These are phyloP conservation scores for Tubiluchus corallicola DNA, from an alignment of 2,888 invertebrate genomes.

Conservation along the genomic window DNA sequence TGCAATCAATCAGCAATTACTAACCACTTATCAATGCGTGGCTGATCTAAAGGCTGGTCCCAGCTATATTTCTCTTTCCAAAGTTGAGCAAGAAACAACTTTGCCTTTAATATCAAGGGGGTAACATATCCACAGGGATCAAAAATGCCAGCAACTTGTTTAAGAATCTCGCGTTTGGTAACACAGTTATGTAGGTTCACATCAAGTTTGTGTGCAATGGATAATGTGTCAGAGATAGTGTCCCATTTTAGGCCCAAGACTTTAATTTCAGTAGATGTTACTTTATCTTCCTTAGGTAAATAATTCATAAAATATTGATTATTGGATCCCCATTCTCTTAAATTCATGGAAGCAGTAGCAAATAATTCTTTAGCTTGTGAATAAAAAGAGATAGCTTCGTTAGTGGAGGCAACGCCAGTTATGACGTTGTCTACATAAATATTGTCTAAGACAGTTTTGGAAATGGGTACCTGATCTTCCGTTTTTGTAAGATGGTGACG, in stretches of 20 bases:
- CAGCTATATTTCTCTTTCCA: too few relatives aligned
- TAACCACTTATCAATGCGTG: too few relatives aligned
- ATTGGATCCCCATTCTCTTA: conserved; percentile 14
- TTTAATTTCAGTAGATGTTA: background rate
- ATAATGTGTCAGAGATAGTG: conserved; percentile 12
- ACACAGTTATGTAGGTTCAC: too few relatives aligned
- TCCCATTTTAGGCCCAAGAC: conserved; percentile 16
- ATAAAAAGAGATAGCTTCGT: conserved; percentile 5
- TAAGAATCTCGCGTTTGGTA: background rate
- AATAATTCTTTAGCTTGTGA: conserved; percentile 9
- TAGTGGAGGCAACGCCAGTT: conserved; percentile 5
- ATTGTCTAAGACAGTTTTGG: too few relatives aligned
- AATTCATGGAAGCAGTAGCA: conserved; percentile 11
- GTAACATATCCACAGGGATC: background rate
- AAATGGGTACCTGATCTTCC: too few relatives aligned
- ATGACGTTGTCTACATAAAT: conserved; percentile 16
- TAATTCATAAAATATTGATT: conserved; percentile 2
- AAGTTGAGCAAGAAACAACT: too few relatives aligned
- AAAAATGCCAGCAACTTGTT: background rate
- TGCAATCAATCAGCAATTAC: too few relatives aligned
- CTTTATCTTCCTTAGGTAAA: conserved; percentile 6
- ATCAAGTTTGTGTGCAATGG: too few relatives aligned
- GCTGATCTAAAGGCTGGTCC: too few relatives aligned
- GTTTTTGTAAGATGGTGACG: conserved; percentile 10
- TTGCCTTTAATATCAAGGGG: background rate